Percentiles rank a stretch among this genome's conserved stretches.
Conservation (phyloP, 1,140 invertebrate species). For the Thereuonema tuberculata region DNA sequence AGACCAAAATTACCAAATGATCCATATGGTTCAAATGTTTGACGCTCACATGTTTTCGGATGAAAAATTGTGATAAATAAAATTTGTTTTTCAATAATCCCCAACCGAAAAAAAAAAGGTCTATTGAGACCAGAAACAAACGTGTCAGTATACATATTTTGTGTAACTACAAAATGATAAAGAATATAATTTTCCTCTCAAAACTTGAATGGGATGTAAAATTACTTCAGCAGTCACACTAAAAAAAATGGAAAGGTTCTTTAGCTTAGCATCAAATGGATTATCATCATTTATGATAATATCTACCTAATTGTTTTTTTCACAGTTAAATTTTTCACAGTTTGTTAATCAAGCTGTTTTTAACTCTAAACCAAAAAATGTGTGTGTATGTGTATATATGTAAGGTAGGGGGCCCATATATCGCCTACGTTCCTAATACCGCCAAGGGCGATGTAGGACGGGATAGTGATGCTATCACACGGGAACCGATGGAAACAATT, state of each 20-base stretch:
- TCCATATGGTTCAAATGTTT: background rate
- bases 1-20: background rate
- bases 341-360: too few species aligned
- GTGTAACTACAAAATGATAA: too few species aligned
- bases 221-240: background rate
- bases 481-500: too few species aligned
- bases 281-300: background rate
- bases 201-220: background rate
- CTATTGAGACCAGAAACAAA: background rate
- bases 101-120: background rate
- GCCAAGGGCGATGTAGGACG: too few species aligned
- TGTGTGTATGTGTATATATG: too few species aligned
- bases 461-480: too few species aligned
- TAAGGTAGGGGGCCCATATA: too few species aligned
- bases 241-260: too few species aligned
- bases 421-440: too few species aligned
- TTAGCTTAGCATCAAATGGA: background rate
- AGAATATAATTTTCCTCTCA: background rate
- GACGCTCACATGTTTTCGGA: background rate
- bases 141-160: too few species aligned
- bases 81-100: background rate
- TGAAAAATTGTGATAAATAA: background rate
- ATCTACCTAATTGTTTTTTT: background rate
- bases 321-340: too few species aligned
- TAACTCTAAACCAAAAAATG: too few species aligned